phyloP scores from a whole-genome alignment of 1,140 invertebrate species.

The Centruroides sculpturatus region DNA sequence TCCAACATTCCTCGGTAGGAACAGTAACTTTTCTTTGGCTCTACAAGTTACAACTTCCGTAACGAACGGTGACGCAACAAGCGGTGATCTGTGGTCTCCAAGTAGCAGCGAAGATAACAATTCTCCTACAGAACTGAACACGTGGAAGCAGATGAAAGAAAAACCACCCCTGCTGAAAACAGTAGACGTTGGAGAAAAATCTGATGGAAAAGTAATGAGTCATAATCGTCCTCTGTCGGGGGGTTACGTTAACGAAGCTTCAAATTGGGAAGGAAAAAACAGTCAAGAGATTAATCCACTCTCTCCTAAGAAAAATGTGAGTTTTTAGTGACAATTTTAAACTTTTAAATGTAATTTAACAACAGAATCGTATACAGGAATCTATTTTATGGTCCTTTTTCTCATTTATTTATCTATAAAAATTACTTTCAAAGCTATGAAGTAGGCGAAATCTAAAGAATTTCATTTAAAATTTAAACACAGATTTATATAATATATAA shows the following conservation, averaged over 20 bases:
- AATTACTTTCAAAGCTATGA: too few species aligned
- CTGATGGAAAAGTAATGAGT: constrained; percentile 27
- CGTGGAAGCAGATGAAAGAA: constrained; percentile 59
- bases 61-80: neutral
- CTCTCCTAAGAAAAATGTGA: too few species aligned
- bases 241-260: constrained; percentile 60
- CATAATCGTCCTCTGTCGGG: constrained; percentile 40
- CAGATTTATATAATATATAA: too few species aligned
- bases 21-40: neutral
- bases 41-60: neutral
- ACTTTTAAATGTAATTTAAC: too few species aligned
- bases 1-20: neutral
- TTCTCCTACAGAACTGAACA: constrained; percentile 74
- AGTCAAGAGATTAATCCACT: too few species aligned
- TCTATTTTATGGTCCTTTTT: too few species aligned
- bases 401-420: too few species aligned
- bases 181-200: constrained; percentile 43
- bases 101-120: constrained; percentile 61
- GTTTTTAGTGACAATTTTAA: too few species aligned
- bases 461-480: too few species aligned
- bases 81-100: constrained; percentile 31
- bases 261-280: constrained; percentile 24
- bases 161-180: constrained; percentile 69
- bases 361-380: too few species aligned
- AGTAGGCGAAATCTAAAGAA: too few species aligned